phyloP scores from a whole-genome alignment of 1,140 invertebrate genomes.

The Drosophila persimilis region DNA sequence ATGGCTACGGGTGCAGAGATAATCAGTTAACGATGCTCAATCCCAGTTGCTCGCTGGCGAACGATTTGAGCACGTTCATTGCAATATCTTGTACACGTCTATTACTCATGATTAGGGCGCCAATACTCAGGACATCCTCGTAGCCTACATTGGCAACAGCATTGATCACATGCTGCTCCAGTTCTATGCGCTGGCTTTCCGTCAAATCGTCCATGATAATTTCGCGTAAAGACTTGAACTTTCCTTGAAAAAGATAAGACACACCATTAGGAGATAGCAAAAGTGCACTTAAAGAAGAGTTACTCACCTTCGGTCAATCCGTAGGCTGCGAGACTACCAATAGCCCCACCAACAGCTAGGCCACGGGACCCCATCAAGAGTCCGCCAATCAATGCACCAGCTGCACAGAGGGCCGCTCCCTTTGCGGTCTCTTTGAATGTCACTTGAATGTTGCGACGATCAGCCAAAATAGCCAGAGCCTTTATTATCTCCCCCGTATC shows the following conservation, averaged over 20 bases:
- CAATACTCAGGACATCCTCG: neutral
- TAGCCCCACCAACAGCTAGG: conserved; percentile 9
- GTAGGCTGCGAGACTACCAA: conserved; percentile 10
- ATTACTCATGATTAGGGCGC: conserved; percentile 1
- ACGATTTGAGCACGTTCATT: conserved; percentile 7
- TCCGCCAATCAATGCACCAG: conserved; percentile 8
- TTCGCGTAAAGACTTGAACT: conserved; percentile 20
- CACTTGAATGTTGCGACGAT: conserved; percentile 5
- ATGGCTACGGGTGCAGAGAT: neutral
- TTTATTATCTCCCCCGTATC: neutral
- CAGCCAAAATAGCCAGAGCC: conserved; percentile 8
- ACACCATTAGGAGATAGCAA: neutral
- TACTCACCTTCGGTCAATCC: conserved; percentile 11
- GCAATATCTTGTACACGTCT: neutral
- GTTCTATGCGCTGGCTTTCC: conserved; percentile 6
- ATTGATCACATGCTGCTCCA: conserved; percentile 11
- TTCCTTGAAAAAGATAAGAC: conserved; percentile 4
- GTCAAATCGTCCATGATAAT: conserved; percentile 24
- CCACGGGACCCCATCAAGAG: conserved; percentile 12
- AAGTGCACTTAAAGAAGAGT: neutral
- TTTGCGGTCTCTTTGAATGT: conserved; percentile 12
- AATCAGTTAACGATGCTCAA: conserved; percentile 13
- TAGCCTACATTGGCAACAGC: neutral
- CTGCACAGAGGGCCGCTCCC: conserved; percentile 17
- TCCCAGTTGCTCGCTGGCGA: conserved; percentile 9